A percentile compares a stretch with the other conserved stretches of the same genome.
Conservation (phyloP, 2,888 invertebrate species). For the Sipha maydis region DNA sequence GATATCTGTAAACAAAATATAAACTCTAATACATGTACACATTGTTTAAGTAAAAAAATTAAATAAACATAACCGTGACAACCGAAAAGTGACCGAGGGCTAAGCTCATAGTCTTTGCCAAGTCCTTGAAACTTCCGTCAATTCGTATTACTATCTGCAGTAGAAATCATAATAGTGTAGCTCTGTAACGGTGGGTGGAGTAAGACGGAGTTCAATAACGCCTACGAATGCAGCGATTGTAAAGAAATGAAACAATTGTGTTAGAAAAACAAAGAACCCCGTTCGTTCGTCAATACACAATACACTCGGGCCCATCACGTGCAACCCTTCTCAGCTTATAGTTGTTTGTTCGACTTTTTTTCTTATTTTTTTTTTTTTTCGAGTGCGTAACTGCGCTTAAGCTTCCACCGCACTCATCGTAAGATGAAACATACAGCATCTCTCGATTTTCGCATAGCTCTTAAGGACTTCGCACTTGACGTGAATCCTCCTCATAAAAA, state of each 20-base stretch:
- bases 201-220: not conserved
- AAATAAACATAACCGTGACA: too few species aligned
- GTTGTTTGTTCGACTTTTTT: not conserved
- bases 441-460: not conserved
- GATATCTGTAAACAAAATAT: too few species aligned
- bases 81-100: too few species aligned
- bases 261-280: not conserved
- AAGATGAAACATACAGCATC: not conserved
- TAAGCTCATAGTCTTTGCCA: too few species aligned
- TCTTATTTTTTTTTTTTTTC: not conserved
- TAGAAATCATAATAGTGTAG: not conserved
- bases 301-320: slow-evolving; percentile 5
- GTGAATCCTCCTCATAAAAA: not conserved
- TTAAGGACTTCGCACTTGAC: slow-evolving; percentile 11
- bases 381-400: not conserved
- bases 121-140: too few species aligned
- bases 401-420: not conserved
- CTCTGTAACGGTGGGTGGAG: not conserved
- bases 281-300: not conserved
- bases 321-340: slow-evolving; percentile 45
- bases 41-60: too few species aligned
- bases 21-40: too few species aligned
- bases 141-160: not conserved
- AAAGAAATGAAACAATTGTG: not conserved
- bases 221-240: not conserved